A percentile compares a stretch with the other conserved stretches of the same genome.
phyloP scores from a whole-genome alignment of 2,888 invertebrate genomes.

The Escarpia spicata region DNA sequence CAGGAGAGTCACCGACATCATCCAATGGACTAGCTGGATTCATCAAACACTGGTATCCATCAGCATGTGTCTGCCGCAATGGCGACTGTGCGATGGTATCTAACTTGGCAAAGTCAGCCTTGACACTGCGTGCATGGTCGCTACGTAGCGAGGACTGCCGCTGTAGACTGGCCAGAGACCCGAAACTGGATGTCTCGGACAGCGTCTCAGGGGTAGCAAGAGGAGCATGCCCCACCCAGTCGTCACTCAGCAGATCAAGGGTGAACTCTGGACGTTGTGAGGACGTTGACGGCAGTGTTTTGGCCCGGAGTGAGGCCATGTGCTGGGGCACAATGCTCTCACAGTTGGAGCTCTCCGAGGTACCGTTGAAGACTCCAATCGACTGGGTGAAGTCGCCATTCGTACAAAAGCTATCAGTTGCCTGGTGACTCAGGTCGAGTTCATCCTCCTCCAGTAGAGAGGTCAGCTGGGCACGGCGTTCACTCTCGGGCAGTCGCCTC shows the following conservation, averaged over 20 bases:
- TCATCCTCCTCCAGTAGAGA: background rate
- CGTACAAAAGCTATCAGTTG: background rate
- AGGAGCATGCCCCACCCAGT: constrained; percentile 70
- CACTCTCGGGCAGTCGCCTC: constrained; percentile 51
- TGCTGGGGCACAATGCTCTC: background rate
- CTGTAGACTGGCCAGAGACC: constrained; percentile 67
- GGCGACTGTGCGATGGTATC: constrained; percentile 55
- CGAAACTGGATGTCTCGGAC: constrained; percentile 80
- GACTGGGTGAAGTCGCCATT: background rate
- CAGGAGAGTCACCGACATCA: constrained; percentile 24
- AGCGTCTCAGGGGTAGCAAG: constrained; percentile 84
- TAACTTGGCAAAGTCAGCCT: constrained; percentile 42
- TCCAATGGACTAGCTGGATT: constrained; percentile 30
- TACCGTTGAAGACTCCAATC: background rate
- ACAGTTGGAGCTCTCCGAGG: background rate
- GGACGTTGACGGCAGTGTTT: constrained; percentile 67
- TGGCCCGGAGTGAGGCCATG: background rate
- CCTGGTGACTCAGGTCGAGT: background rate
- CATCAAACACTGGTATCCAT: constrained; percentile 33
- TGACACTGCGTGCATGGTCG: constrained; percentile 39
- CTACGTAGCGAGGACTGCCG: constrained; percentile 32
- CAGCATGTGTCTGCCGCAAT: constrained; percentile 22
- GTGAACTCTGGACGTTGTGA: constrained; percentile 20
- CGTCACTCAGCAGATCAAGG: background rate
- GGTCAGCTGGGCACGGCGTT: constrained; percentile 50